Conservation (phyloP, 2,888 invertebrate genomes). For the Acheta domesticus region DNA sequence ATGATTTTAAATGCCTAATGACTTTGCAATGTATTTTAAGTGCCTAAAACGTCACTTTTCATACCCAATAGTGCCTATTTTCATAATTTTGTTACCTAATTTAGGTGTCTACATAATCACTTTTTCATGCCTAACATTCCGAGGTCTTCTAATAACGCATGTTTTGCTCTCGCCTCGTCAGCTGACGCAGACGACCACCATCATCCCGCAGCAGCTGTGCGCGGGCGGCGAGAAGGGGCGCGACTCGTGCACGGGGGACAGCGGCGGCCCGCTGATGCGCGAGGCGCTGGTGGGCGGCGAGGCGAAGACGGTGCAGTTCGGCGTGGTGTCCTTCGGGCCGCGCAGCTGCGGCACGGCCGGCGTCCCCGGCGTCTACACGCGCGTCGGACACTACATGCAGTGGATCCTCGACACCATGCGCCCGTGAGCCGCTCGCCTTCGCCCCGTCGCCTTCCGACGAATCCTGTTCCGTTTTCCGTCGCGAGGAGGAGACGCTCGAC, state of each 20-base stretch:
- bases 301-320: constrained; percentile 49
- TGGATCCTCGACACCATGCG: constrained; percentile 56
- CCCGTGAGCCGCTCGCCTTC: background rate
- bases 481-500: too few relatives aligned
- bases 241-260: constrained; percentile 39
- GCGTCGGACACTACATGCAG: constrained; percentile 58
- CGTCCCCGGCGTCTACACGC: constrained; percentile 69
- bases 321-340: constrained; percentile 63
- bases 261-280: constrained; percentile 40
- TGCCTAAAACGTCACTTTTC: too few relatives aligned
- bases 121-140: too few relatives aligned
- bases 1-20: too few relatives aligned
- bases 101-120: too few relatives aligned
- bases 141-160: too few relatives aligned
- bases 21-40: too few relatives aligned
- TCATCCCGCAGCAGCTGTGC: constrained; percentile 35
- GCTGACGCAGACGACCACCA: background rate
- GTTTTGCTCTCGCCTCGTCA: too few relatives aligned
- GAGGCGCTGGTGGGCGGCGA: constrained; percentile 29
- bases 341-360: constrained; percentile 55
- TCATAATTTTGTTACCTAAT: too few relatives aligned
- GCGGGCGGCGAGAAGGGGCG: constrained; percentile 54
- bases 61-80: too few relatives aligned
- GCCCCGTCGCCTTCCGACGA: background rate
- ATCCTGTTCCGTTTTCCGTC: too few relatives aligned